Base-by-base conservation (phyloP, 2,113 vertebrate species). In the Perca flavescens region DNA sequence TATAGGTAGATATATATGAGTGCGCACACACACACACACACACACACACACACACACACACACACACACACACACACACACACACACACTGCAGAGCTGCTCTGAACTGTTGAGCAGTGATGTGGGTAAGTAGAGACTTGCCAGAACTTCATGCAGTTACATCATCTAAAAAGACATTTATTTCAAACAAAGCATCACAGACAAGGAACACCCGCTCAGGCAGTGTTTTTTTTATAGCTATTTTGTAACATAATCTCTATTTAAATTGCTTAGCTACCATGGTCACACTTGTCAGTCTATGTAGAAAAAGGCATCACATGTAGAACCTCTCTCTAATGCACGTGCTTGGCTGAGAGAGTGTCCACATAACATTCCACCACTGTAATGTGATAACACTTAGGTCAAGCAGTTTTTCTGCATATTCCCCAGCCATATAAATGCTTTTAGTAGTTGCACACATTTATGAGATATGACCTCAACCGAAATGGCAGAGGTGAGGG, bases 81-180 rank as follows among this genome's bases (percentile, higher is more conserved):
- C 46, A 47, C 46, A 47, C 46, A 47, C 46, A 16, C 19, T 34
- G 49, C 28, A 21, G 47, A 53, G 28, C 28, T 34, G 19, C 17
- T 50, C 65, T 19, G 8, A 13, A 12, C 36, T 52, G 40, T 46
- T n/a, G 13, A 22, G 40, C 21, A 36, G 58, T 4, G 50, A 28
- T 36, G 10, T 43, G 60, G 19, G 7, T 66, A 49, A 66, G 43
- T 21, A 66, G 53, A n/a, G 16, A 31, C 25, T 21, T 52, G 65
- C 25, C 25, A 68, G 28, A n/a, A 36, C 40, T 62, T 60, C 16
- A 40, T 66, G 54, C 61, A 69, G 6, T 43, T 69, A 54, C 14
- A 82, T 52, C 64, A 47, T 69, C 61, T 34, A 40, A 36, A 73
- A 63, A 68, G 36, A 4, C 22, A 65, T 34, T 34, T 31, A 21